Base-by-base conservation (phyloP, 2,113 vertebrate species). In the Fukomys damarensis region DNA sequence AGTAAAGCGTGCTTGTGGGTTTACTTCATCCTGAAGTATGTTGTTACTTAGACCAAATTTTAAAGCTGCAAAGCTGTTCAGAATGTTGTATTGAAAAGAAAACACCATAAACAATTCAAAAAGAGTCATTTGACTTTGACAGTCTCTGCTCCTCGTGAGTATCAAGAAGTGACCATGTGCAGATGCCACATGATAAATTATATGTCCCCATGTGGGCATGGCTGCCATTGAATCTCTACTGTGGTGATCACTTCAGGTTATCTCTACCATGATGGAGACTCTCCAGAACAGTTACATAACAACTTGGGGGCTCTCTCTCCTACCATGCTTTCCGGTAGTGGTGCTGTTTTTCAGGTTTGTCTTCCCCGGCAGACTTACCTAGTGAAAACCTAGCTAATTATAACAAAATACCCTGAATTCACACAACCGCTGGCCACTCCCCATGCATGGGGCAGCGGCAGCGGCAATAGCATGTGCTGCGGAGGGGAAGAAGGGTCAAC, bases 241-340 rank as follows among this genome's bases (percentile, higher is more conserved):
- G 0, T 32, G 49, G 43, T 52, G 63, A 41, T 24, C 7, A 58
- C 19, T 30, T 13, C 32, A 84, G 58, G 11, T 30, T 26, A 22
- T 58, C 26, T 80, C 38, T 76, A 13, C 8, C 8, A 1, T 20
- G 80, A 22, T 49, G 22, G 38, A 46, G 41, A 5, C 22, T 46
- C 7, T 65, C 63, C 6, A 5, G 9, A 65, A 8, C 2, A 58
- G 41, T n/a, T 24, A 17, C 11, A 43, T 0, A 1, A 30, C 52
- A 59, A 5, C 38, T 35, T n/a, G 68, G 17, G 22, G 43, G 5
- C 2, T 70, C 13, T 6, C 3, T 83, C 28, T 88, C 83, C 13
- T 24, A 3, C 26, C 30, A n/a, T 41, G 77, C 49, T 11, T n/a
- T 32, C 10, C 0, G 46, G 1, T 17, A 3, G 3, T n/a, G 43